Evolutionary conservation across 1,140 invertebrate genomes (phyloP).

Genomic region (Watersipora subatra): DNA sequence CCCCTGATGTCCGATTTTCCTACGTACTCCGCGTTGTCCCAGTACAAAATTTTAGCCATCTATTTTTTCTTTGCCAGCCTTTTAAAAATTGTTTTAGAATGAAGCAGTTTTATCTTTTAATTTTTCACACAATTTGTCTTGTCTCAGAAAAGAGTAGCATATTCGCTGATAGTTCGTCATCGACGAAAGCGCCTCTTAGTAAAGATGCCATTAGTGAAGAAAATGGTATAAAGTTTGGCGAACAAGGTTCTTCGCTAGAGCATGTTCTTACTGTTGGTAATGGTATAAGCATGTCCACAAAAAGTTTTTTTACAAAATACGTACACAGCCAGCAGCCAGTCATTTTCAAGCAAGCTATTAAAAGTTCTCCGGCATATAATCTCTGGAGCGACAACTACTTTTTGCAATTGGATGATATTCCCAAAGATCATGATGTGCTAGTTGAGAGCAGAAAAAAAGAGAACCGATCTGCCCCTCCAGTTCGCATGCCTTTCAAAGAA

Average conservation of each 20-base stretch:
- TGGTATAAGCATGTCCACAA: conserved; percentile 5
- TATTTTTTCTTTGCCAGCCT: no score
- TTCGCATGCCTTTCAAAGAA: conserved; percentile 22
- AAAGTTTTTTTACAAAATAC: conserved; percentile 25
- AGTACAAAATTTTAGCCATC: no score
- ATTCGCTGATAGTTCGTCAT: no score
- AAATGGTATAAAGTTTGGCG: no score
- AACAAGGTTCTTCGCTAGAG: neutral
- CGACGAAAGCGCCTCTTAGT: no score
- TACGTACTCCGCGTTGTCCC: no score
- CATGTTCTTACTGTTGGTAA: neutral
- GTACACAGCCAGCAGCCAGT: conserved; percentile 19
- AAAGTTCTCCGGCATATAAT: conserved; percentile 20
- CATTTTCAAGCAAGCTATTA: conserved; percentile 24
- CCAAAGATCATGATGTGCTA: conserved; percentile 14
- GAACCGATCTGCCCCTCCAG: conserved; percentile 15
- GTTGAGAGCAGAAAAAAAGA: conserved; percentile 36
- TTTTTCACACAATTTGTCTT: no score
- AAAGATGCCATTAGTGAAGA: no score
- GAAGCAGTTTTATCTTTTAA: no score
- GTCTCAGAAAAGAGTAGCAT: no score
- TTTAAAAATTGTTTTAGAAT: no score
- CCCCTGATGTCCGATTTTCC: no score
- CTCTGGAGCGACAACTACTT: conserved; percentile 35
- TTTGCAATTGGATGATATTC: conserved; percentile 11